phyloP scores from a whole-genome alignment of 2,797 vertebrate genomes.

The Pterois miles region DNA sequence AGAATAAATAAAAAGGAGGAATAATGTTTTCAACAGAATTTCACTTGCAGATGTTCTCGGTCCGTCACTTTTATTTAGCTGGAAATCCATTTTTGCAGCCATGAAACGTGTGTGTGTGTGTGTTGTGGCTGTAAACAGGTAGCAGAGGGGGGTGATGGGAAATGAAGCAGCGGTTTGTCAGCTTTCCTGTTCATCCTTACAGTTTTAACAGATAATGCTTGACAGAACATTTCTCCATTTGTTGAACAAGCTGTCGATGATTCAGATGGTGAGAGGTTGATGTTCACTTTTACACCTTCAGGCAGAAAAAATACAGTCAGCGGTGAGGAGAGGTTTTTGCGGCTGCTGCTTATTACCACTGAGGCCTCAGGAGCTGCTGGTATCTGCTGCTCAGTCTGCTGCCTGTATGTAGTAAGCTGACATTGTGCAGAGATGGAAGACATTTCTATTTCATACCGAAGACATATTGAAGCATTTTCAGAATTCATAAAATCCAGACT shows the following conservation, averaged over 20 bases:
- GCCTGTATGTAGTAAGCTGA: slow-evolving; percentile 42
- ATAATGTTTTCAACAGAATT: slow-evolving; percentile 63
- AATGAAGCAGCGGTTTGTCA: slow-evolving; percentile 39
- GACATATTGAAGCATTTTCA: slow-evolving; percentile 65
- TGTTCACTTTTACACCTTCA: slow-evolving; percentile 5
- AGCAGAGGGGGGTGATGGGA: slow-evolving; percentile 29
- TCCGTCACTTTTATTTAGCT: slow-evolving; percentile 22
- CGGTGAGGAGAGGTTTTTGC: slow-evolving; percentile 12
- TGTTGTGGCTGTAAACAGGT: slow-evolving; percentile 11
- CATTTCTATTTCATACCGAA: slow-evolving; percentile 54
- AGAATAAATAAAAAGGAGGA: slow-evolving; percentile 45
- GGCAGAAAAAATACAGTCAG: slow-evolving; percentile 22
- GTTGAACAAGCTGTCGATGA: slow-evolving; percentile 5
- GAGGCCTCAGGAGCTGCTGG: slow-evolving; percentile 20
- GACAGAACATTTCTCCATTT: slow-evolving; percentile 12
- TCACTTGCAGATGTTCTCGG: slow-evolving; percentile 51
- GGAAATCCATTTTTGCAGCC: not conserved
- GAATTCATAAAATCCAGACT: slow-evolving; percentile 52
- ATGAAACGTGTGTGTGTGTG: slow-evolving; percentile 3
- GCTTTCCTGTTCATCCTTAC: slow-evolving; percentile 24
- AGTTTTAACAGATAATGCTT: slow-evolving; percentile 13
- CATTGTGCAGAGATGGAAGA: slow-evolving; percentile 52
- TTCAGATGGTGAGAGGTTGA: slow-evolving; percentile 21
- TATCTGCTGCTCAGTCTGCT: slow-evolving; percentile 33
- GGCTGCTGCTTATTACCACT: slow-evolving; percentile 57